Evolutionary conservation across 2,888 invertebrate species (phyloP), one percentile per base, ranked within the genome.

Genomic region (Sphaerolaimus hirsutus): DNA sequence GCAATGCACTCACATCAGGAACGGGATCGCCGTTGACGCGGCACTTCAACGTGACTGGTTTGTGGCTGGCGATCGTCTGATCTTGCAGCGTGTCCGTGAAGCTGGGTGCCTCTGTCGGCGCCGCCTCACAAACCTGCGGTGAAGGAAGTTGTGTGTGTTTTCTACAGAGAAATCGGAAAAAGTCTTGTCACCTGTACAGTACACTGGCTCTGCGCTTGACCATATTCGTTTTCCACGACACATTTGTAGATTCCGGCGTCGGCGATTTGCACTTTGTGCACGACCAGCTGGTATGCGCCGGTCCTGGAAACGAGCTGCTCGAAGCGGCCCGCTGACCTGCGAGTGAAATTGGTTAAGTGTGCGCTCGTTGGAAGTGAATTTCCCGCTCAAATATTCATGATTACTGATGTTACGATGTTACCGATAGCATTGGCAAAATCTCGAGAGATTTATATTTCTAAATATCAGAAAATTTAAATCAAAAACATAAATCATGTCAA

Each of bases 1-100:
- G n/a, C n/a, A n/a, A n/a, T n/a, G n/a, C n/a, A 36, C 55, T 49
- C 36, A 59, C 57, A 19, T 51, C 49, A 3, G 67, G 66, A 29
- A 61, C 58, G 4, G 67, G 66, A 44, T 60, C 59, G 41, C 66
- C 68, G 1, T 57, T 53, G 14, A 64, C 58, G 17, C 58, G 57
- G 55, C 68, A 68, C 48, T 60, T 60, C 26, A 66, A 53, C 10
- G 56, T 55, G 32, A 63, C 48, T 45, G 64, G 61, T 4, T 54
- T 50, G 23, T 57, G 63, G 17, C 54, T 49, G 1, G 50, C 50
- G 2, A 49, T 50, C 19, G 55, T 55, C 1, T 46, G 36, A 24
- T 56, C 54, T 12, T 46, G 43, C 22, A 55, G 51, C 7, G 46
- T 41, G 5, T 46, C 23, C 2, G 48, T 45, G 41, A 57, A 54